A percentile compares a stretch with the other conserved stretches of the same genome.
Conservation (phyloP, 2,113 vertebrate genomes). For the Mustelus asterias region DNA sequence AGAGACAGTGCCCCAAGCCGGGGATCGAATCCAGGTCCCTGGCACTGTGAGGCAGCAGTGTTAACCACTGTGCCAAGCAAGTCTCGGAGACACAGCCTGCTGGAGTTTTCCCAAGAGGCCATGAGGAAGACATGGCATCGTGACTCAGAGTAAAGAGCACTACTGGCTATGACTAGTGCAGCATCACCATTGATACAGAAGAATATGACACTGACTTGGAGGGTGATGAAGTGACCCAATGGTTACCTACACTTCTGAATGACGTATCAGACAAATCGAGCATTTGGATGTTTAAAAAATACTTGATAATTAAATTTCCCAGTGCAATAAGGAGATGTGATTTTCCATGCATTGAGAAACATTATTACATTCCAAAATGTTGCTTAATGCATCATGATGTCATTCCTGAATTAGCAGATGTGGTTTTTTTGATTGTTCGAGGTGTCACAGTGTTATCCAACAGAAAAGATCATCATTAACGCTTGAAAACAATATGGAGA, state of each 20-base stretch:
- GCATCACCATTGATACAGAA: neutral
- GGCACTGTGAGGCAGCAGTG: too few relatives aligned
- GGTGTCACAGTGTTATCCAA: neutral
- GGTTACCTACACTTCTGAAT: neutral
- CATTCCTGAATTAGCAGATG: neutral
- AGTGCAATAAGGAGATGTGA: neutral
- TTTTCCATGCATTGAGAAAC: neutral
- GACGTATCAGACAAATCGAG: neutral
- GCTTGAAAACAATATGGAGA: neutral
- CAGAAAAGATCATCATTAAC: neutral
- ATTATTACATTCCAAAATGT: neutral
- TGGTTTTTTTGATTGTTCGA: neutral
- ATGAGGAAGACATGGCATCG: neutral
- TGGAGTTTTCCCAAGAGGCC: neutral
- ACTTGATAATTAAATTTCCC: slow-evolving; percentile 28
- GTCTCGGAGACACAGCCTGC: neutral
- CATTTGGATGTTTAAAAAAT: slow-evolving; percentile 23
- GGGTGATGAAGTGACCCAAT: neutral
- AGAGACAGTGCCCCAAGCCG: too few relatives aligned
- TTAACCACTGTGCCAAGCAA: too few relatives aligned
- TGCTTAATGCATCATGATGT: neutral
- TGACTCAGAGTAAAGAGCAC: neutral
- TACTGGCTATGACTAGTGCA: neutral
- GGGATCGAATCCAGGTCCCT: too few relatives aligned
- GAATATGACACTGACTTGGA: neutral